These are phyloP conservation scores for Axis porcinus DNA, from an alignment of 2,113 vertebrate species.

Conservation along the genomic window DNA sequence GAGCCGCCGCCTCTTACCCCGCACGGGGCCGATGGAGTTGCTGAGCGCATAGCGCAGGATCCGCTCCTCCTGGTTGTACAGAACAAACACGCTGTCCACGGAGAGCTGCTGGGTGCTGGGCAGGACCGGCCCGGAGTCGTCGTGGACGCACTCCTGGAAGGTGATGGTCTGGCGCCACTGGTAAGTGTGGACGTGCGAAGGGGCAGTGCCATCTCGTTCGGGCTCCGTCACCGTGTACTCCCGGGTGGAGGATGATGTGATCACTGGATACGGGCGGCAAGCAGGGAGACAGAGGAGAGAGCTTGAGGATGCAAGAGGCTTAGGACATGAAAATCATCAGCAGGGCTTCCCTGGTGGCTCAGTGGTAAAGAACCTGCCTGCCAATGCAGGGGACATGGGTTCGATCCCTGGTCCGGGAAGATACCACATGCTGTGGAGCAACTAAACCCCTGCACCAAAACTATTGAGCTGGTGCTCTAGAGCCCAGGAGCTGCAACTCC, in stretches of 20 bases:
- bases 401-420: not conserved
- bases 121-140: slow-evolving; percentile 39
- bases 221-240: slow-evolving; percentile 86
- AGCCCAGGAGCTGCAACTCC: not conserved
- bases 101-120: slow-evolving; percentile 84
- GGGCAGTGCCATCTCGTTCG: slow-evolving; percentile 72
- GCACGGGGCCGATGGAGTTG: slow-evolving; percentile 90
- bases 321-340: not conserved
- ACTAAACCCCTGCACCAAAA: not conserved
- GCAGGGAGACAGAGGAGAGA: not conserved
- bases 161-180: slow-evolving; percentile 94
- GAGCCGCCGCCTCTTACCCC: slow-evolving; percentile 75
- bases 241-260: slow-evolving; percentile 91
- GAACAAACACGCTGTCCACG: slow-evolving; percentile 92
- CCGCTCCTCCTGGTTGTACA: slow-evolving; percentile 87
- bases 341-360: not conserved
- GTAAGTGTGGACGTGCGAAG: slow-evolving; percentile 78
- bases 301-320: not conserved
- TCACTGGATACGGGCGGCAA: slow-evolving; percentile 73
- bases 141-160: slow-evolving; percentile 89
- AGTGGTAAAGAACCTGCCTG: not conserved
- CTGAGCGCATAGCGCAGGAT: slow-evolving; percentile 93
- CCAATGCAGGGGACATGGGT: not conserved
- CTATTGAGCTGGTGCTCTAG: not conserved
- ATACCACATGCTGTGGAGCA: not conserved